Conservation (phyloP, 1,140 invertebrate genomes). For the Babylonia areolata region DNA sequence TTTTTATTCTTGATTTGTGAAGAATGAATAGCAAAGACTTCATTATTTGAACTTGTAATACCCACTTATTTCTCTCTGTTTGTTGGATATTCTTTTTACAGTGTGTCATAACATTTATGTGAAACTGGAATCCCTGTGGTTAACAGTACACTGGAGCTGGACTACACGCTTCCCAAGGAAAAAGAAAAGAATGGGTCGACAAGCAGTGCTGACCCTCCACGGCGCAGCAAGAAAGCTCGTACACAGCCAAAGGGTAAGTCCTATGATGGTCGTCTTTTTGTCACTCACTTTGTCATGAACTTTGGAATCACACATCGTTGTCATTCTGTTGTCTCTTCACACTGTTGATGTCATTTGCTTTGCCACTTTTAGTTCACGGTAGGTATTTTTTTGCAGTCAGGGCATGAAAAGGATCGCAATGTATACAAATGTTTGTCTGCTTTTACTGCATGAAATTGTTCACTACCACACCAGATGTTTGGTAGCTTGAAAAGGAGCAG, state of each 20-base stretch:
- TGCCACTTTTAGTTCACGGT: not conserved
- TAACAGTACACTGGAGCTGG: conserved; percentile 61
- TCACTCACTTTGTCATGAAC: not conserved
- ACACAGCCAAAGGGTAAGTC: conserved; percentile 22
- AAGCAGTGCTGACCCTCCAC: not conserved
- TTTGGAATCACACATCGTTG: not conserved
- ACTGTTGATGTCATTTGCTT: not conserved
- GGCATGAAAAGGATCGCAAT: not conserved
- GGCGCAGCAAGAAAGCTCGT: conserved; percentile 45
- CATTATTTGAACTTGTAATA: too few species aligned
- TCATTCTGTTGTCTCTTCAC: not conserved
- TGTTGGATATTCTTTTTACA: too few species aligned
- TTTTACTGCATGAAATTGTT: not conserved
- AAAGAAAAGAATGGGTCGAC: conserved; percentile 40
- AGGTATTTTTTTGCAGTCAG: not conserved
- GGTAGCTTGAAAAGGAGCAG: not conserved
- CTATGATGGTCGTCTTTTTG: not conserved
- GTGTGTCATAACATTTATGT: too few species aligned
- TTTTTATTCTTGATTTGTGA: too few species aligned
- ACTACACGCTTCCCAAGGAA: conserved; percentile 57
- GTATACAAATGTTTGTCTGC: not conserved
- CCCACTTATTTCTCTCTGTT: too few species aligned
- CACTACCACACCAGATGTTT: not conserved
- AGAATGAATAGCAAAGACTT: too few species aligned
- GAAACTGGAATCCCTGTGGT: not conserved